Percentiles rank a stretch among this genome's conserved stretches.
Evolutionary conservation across 2,888 invertebrate genomes (phyloP).

Genomic region (Drosophila incognita): DNA sequence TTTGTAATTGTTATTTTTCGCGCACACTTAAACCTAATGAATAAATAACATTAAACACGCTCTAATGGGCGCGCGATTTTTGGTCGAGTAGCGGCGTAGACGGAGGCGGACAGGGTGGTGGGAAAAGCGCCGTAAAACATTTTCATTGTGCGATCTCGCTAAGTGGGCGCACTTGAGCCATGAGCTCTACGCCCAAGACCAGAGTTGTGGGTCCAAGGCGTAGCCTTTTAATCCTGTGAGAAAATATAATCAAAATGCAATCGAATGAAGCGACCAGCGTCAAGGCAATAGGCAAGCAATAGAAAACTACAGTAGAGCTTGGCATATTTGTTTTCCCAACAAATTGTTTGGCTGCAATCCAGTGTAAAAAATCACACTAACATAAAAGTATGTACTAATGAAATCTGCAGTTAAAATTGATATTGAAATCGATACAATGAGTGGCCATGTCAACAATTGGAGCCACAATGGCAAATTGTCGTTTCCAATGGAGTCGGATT

Average conservation of each 20-base stretch:
- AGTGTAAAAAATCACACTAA: neutral
- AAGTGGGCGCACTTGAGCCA: constrained; percentile 68
- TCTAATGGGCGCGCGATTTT: constrained; percentile 74
- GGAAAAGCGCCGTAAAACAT: constrained; percentile 67
- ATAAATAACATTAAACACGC: constrained; percentile 83
- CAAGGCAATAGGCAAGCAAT: neutral
- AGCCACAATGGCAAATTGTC: constrained; percentile 58
- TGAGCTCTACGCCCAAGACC: constrained; percentile 39
- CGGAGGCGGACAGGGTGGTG: constrained; percentile 54
- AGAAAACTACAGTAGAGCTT: neutral
- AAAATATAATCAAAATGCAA: constrained; percentile 58
- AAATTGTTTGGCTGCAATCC: neutral
- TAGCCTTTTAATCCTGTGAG: constrained; percentile 53
- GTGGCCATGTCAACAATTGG: constrained; percentile 38
- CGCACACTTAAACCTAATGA: constrained; percentile 80
- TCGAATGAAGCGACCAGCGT: constrained; percentile 39
- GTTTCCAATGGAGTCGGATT: constrained; percentile 41
- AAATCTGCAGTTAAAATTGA: constrained; percentile 26
- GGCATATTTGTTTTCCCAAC: neutral
- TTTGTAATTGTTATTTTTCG: constrained; percentile 79
- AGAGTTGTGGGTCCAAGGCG: constrained; percentile 23
- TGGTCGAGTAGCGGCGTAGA: constrained; percentile 43
- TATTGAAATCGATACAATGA: constrained; percentile 29
- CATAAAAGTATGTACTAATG: neutral
- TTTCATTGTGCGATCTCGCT: constrained; percentile 63